Evolutionary conservation across 2,888 invertebrate genomes (phyloP).

Genomic region (Dolichopus griseipennis): DNA sequence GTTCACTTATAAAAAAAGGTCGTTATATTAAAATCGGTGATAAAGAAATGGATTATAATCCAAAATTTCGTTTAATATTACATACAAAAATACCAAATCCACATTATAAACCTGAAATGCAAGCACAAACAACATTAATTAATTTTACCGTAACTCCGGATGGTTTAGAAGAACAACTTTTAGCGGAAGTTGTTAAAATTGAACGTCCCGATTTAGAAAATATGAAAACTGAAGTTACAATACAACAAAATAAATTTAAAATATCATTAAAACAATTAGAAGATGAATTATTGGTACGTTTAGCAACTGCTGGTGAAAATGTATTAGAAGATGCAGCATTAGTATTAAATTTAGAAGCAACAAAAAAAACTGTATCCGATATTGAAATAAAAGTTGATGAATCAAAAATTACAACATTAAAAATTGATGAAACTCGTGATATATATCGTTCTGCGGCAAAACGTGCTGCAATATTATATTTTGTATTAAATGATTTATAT

Average conservation of each 20-base stretch:
- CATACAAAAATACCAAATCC: constrained; percentile 94
- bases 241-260: constrained; percentile 91
- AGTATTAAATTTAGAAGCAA: constrained; percentile 86
- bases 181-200: constrained; percentile 88
- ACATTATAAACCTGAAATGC: constrained; percentile 95
- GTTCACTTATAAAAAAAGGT: constrained; percentile 83
- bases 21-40: constrained; percentile 75
- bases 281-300: constrained; percentile 75
- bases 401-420: constrained; percentile 74
- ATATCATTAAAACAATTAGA: constrained; percentile 83
- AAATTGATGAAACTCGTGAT: constrained; percentile 88
- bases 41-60: constrained; percentile 83
- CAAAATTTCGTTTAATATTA: constrained; percentile 70
- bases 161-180: constrained; percentile 88
- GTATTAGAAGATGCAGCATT: constrained; percentile 84
- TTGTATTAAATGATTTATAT: constrained; percentile 82
- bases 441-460: constrained; percentile 77
- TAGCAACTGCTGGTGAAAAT: constrained; percentile 86
- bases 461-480: constrained; percentile 83
- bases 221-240: constrained; percentile 73
- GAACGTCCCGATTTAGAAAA: constrained; percentile 88
- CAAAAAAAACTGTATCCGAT: constrained; percentile 86
- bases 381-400: constrained; percentile 81
- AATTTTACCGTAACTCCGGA: constrained; percentile 94
- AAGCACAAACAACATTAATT: constrained; percentile 90